Conservation (phyloP, 1,140 invertebrate genomes). For the Macrocentrus cingulum region DNA sequence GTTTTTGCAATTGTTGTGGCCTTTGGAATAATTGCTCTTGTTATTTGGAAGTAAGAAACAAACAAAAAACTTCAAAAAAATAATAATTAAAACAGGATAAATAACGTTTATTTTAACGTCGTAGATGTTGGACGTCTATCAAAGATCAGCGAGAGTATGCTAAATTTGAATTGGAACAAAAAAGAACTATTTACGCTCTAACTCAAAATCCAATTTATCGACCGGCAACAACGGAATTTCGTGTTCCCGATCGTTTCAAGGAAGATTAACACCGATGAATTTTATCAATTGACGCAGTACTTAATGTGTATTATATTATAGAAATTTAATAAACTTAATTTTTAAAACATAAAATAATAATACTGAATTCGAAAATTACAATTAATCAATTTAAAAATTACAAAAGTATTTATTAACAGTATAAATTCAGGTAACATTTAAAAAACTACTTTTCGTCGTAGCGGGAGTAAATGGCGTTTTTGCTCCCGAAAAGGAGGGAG, state of each 20-base stretch:
- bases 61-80: no score
- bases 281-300: neutral
- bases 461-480: no score
- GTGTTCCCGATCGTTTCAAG: conserved; percentile 35
- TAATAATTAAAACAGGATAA: neutral
- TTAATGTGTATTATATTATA: neutral
- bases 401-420: no score
- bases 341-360: no score
- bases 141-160: conserved; percentile 36
- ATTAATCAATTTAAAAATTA: no score
- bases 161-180: conserved; percentile 35
- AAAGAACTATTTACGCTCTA: conserved; percentile 34
- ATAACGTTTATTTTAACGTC: neutral
- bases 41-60: conserved; percentile 31
- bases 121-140: conserved; percentile 29
- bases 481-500: no score
- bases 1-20: conserved; percentile 18
- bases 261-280: conserved; percentile 30
- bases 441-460: no score
- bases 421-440: no score
- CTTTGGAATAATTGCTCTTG: conserved; percentile 21
- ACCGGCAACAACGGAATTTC: conserved; percentile 30
- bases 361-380: no score
- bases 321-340: no score
- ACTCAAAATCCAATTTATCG: conserved; percentile 39